Conservation (phyloP, 2,888 invertebrate species). For the Eupsilia transversa region DNA sequence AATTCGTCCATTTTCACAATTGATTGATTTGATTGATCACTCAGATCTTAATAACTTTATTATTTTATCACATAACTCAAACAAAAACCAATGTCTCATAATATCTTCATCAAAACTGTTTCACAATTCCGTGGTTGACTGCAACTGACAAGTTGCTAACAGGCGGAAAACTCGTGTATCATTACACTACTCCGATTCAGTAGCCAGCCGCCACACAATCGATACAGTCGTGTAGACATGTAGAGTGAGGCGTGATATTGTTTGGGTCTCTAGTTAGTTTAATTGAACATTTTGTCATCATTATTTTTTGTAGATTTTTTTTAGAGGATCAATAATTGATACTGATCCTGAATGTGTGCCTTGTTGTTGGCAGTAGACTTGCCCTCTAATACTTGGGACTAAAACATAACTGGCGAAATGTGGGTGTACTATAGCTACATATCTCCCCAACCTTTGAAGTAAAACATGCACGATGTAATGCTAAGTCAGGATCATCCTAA, state of each 20-base stretch:
- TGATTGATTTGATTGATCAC: background rate
- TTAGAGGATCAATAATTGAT: no score
- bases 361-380: no score
- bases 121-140: conserved; percentile 26
- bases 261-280: background rate
- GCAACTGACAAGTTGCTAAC: conserved; percentile 54
- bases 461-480: no score
- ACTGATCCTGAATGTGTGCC: no score
- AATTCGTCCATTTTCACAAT: background rate
- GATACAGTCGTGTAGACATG: conserved; percentile 30
- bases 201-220: conserved; percentile 36
- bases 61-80: background rate
- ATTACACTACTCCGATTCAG: conserved; percentile 46
- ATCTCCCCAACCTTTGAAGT: no score
- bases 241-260: conserved; percentile 2
- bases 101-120: conserved; percentile 31
- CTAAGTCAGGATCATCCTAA: no score
- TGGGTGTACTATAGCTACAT: no score
- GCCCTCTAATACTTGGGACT: no score
- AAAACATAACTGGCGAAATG: no score
- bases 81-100: background rate
- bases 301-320: background rate
- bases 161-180: conserved; percentile 51
- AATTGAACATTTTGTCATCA: background rate
- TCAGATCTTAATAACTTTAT: background rate